phyloP scores from a whole-genome alignment of 2,797 vertebrate species.

The Harpagifer antarcticus region DNA sequence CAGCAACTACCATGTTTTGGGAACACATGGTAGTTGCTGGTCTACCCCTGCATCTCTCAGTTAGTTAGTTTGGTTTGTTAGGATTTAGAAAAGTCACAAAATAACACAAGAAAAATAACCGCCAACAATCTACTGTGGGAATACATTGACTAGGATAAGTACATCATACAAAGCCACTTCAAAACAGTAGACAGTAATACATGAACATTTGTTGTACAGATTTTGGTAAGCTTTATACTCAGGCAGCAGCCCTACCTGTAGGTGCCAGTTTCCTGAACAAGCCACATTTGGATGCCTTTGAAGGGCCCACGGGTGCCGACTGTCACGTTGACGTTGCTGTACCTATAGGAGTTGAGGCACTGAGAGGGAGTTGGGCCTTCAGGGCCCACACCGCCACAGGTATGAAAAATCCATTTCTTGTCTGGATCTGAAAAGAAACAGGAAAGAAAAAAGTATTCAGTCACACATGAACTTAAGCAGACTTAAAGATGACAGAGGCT shows the following conservation, averaged over 20 bases:
- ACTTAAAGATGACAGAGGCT: conserved; percentile 46
- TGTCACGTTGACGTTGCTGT: conserved; percentile 91
- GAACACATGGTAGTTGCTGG: too few relatives aligned
- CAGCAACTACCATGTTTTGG: too few relatives aligned
- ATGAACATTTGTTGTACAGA: conserved; percentile 2
- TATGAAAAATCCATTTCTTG: conserved; percentile 92
- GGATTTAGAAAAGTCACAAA: too few relatives aligned
- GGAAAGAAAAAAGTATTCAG: conserved; percentile 8
- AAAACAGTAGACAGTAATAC: too few relatives aligned
- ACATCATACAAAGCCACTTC: too few relatives aligned
- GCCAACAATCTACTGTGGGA: too few relatives aligned
- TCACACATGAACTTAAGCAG: conserved; percentile 32
- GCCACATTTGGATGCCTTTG: conserved; percentile 95
- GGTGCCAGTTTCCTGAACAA: conserved; percentile 92
- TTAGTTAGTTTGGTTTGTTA: too few relatives aligned
- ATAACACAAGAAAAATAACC: too few relatives aligned
- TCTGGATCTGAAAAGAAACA: conserved; percentile 57
- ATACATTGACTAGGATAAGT: too few relatives aligned
- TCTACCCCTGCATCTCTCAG: too few relatives aligned
- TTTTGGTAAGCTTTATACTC: conserved; percentile 1
- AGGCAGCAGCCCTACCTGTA: conserved; percentile 88
- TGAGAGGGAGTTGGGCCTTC: conserved; percentile 93
- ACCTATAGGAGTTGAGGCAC: conserved; percentile 93
- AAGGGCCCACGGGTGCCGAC: conserved; percentile 89
- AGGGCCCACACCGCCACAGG: conserved; percentile 93